Conservation (phyloP, 2,113 vertebrate genomes). For the Kryptolebias marmoratus region DNA sequence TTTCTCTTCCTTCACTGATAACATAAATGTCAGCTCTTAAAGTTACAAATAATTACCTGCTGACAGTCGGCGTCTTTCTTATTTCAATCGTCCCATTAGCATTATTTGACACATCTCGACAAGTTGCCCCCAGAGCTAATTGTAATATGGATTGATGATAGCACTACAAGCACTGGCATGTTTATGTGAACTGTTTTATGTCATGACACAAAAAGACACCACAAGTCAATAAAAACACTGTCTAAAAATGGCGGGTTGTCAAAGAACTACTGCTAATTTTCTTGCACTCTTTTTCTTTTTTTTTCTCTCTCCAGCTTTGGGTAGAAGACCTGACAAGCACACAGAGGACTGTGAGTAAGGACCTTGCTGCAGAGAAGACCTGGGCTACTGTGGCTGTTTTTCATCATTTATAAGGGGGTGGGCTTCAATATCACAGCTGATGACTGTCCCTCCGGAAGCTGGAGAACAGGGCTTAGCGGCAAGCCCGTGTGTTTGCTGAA, state of each 20-base stretch:
- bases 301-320: slow-evolving; percentile 60
- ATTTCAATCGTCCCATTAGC: slow-evolving; percentile 40
- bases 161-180: slow-evolving; percentile 60
- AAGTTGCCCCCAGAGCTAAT: slow-evolving; percentile 48
- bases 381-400: slow-evolving; percentile 30
- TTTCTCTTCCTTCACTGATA: slow-evolving; percentile 15
- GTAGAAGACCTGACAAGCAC: slow-evolving; percentile 66
- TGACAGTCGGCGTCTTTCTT: slow-evolving; percentile 28
- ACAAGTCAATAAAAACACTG: slow-evolving; percentile 71
- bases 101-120: slow-evolving; percentile 45
- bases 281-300: slow-evolving; percentile 54
- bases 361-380: slow-evolving; percentile 49
- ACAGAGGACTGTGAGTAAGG: slow-evolving; percentile 69
- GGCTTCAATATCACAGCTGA: slow-evolving; percentile 66
- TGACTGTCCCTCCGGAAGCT: slow-evolving; percentile 69
- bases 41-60: slow-evolving; percentile 27
- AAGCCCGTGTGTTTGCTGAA: slow-evolving; percentile 59
- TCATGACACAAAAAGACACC: slow-evolving; percentile 59
- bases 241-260: slow-evolving; percentile 60
- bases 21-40: slow-evolving; percentile 12
- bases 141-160: slow-evolving; percentile 61
- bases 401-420: slow-evolving; percentile 37
- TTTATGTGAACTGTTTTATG: slow-evolving; percentile 70
- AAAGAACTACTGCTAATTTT: slow-evolving; percentile 68
- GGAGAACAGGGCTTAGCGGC: slow-evolving; percentile 70